Percentiles rank a stretch among this genome's conserved stretches.
Conservation (phyloP, 2,797 vertebrate genomes). For the Silurus aristotelis region DNA sequence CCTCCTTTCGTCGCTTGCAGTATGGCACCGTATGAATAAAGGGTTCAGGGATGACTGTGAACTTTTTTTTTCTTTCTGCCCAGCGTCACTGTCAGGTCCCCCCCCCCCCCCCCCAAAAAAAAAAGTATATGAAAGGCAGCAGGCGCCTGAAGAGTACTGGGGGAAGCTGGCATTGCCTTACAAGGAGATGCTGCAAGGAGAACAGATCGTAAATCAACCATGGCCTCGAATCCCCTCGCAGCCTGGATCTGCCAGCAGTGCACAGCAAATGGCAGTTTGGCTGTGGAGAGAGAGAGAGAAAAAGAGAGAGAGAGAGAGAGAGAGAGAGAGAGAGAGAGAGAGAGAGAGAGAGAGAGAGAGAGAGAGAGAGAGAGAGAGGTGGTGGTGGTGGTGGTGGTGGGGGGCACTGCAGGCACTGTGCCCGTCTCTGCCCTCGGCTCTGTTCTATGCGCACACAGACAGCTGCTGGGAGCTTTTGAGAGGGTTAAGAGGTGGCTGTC, state of each 20-base stretch:
- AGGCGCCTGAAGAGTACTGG: conserved; percentile 25
- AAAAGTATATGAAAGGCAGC: background rate
- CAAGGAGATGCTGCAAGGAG: conserved; percentile 63
- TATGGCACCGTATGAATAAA: conserved; percentile 1
- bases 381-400: background rate
- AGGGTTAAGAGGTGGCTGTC: conserved; percentile 65
- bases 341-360: conserved; percentile 30
- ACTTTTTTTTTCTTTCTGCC: background rate
- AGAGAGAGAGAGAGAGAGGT: conserved; percentile 45
- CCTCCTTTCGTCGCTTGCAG: background rate
- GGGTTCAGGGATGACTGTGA: conserved; percentile 10
- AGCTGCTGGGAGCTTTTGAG: conserved; percentile 59
- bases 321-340: conserved; percentile 46
- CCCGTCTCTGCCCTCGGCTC: conserved; percentile 25
- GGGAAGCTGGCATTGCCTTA: conserved; percentile 67
- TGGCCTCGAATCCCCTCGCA: conserved; percentile 59
- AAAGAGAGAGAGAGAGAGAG: conserved; percentile 25
- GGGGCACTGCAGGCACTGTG: conserved; percentile 39
- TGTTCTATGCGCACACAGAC: conserved; percentile 53
- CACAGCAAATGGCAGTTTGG: conserved; percentile 48
- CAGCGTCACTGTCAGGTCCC: conserved; percentile 20
- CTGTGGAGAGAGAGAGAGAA: conserved; percentile 44
- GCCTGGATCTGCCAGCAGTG: conserved; percentile 54
- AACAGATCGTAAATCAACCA: conserved; percentile 68
- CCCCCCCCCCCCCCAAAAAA: background rate